These are phyloP conservation scores for Drosophila seguyi DNA, from an alignment of 1,140 invertebrate species.

Conservation along the genomic window DNA sequence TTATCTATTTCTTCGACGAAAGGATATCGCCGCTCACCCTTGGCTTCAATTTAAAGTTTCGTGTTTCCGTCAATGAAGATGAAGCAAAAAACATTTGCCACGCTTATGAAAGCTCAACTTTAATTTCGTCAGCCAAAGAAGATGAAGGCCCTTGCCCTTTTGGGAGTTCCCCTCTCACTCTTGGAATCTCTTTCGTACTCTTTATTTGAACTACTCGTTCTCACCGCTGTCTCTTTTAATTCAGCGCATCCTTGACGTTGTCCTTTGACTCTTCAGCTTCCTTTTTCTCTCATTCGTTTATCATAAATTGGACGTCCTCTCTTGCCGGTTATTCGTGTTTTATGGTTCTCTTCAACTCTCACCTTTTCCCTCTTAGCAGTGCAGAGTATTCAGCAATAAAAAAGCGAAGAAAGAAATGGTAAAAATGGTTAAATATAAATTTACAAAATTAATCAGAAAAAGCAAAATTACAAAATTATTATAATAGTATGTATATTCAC, in stretches of 20 bases:
- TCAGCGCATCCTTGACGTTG: constrained; percentile 36
- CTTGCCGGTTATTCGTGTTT: not conserved
- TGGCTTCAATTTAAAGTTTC: constrained; percentile 56
- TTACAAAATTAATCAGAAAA: too few species aligned
- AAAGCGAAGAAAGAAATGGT: not conserved
- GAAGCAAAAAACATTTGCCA: constrained; percentile 16
- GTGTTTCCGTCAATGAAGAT: constrained; percentile 26
- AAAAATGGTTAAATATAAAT: not conserved
- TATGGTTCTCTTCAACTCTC: not conserved
- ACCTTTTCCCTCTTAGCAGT: not conserved
- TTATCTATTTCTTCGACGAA: constrained; percentile 18
- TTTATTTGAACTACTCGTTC: not conserved
- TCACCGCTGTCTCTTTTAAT: constrained; percentile 1
- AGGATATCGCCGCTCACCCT: constrained; percentile 2
- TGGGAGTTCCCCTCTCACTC: constrained; percentile 6
- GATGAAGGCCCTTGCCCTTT: constrained; percentile 40
- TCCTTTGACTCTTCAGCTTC: constrained; percentile 15
- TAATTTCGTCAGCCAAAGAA: constrained; percentile 62
- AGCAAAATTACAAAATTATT: too few species aligned
- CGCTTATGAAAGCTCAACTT: constrained; percentile 46
- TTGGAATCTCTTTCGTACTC: not conserved
- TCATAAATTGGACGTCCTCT: not conserved
- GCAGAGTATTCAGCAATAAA: not conserved
- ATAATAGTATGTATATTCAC: too few species aligned
- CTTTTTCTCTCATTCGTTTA: not conserved